Conservation (phyloP, 2,888 invertebrate species). For the Aphodius granarius region DNA sequence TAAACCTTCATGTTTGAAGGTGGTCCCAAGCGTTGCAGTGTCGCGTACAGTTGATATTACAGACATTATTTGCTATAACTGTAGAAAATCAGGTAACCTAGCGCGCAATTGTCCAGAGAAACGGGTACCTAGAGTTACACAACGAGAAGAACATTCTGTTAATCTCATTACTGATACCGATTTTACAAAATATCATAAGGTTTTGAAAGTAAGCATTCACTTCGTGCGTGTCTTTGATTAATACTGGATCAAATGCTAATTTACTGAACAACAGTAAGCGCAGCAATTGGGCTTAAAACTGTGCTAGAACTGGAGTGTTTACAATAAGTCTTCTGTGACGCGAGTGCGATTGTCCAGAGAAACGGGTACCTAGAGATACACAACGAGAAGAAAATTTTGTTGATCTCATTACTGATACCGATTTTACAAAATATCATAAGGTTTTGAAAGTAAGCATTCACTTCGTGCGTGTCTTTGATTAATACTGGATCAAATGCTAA, state of each 20-base stretch:
- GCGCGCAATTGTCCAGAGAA: not conserved
- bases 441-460: not conserved
- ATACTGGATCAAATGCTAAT: not conserved
- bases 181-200: not conserved
- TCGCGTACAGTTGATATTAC: not conserved
- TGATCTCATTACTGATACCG: not conserved
- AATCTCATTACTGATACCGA: not conserved
- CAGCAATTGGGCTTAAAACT: not conserved
- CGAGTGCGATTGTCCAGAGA: not conserved
- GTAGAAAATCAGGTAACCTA: not conserved
- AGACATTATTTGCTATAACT: slow-evolving; percentile 1
- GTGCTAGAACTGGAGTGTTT: not conserved
- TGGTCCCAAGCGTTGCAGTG: no score
- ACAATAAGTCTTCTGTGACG: no score
- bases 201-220: not conserved
- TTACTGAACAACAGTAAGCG: not conserved
- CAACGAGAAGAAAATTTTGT: not conserved
- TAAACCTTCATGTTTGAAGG: not conserved
- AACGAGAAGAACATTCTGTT: not conserved
- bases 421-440: not conserved
- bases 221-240: not conserved
- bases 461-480: not conserved
- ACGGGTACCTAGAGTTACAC: not conserved
- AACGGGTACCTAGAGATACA: not conserved
- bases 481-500: not conserved